phyloP scores from a whole-genome alignment of 2,113 vertebrate genomes.

The Megaceryle maxima region DNA sequence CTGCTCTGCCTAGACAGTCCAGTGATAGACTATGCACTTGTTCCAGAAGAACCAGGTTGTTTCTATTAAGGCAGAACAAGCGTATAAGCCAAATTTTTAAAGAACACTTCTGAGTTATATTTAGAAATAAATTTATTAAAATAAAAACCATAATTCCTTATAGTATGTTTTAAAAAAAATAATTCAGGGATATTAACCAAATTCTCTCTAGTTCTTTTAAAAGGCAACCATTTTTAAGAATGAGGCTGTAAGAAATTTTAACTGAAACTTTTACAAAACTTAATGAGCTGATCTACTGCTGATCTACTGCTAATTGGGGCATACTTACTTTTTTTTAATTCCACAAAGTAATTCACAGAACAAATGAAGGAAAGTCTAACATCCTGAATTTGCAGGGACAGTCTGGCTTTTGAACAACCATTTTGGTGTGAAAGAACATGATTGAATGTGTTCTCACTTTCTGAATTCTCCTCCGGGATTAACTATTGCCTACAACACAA shows the following conservation, averaged over 20 bases:
- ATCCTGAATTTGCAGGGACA: neutral
- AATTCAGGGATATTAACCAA: neutral
- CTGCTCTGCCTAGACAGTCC: neutral
- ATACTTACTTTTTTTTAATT: neutral
- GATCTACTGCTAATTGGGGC: neutral
- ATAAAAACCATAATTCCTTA: neutral
- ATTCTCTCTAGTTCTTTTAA: neutral
- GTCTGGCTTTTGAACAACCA: neutral
- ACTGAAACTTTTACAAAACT: neutral
- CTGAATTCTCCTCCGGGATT: neutral
- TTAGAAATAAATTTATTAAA: neutral
- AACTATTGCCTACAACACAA: neutral
- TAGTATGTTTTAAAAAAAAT: neutral
- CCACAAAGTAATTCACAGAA: neutral
- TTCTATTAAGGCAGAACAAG: neutral
- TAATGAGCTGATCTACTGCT: neutral
- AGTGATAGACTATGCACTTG: neutral
- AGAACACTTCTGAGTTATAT: neutral
- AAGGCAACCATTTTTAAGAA: neutral
- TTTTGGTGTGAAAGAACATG: neutral
- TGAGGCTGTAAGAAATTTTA: neutral
- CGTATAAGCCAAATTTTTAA: neutral
- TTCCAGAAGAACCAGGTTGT: neutral
- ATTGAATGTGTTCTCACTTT: neutral
- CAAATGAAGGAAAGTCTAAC: neutral